A percentile compares a stretch with the other conserved stretches of the same genome.
Conservation (phyloP, 2,888 invertebrate genomes). For the Archaeoteleia sp. region DNA sequence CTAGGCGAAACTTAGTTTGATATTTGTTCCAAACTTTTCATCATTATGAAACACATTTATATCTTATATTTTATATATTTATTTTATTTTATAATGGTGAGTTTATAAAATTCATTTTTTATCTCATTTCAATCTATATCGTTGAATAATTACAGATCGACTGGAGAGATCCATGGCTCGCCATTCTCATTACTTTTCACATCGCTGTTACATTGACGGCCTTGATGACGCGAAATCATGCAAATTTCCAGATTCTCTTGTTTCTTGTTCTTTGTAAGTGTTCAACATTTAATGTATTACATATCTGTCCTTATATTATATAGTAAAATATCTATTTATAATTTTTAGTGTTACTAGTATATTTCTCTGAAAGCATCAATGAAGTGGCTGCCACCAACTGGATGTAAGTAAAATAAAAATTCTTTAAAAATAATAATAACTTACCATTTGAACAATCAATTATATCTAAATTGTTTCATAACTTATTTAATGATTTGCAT, state of each 20-base stretch:
- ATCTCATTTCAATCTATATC: too few relatives aligned
- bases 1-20: too few relatives aligned
- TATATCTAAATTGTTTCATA: conserved; percentile 16
- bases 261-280: conserved; percentile 88
- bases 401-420: conserved; percentile 78
- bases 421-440: conserved; percentile 15
- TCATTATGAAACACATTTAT: too few relatives aligned
- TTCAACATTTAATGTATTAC: background rate
- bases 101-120: too few relatives aligned
- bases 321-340: conserved; percentile 22
- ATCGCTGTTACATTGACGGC: conserved; percentile 86
- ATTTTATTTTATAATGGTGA: too few relatives aligned
- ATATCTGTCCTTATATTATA: background rate
- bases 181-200: conserved; percentile 85
- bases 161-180: conserved; percentile 92
- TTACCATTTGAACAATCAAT: conserved; percentile 5
- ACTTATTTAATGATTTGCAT: conserved; percentile 11
- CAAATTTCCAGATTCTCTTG: conserved; percentile 89
- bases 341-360: conserved; percentile 87
- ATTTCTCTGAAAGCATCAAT: conserved; percentile 93
- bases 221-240: conserved; percentile 87
- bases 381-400: conserved; percentile 91
- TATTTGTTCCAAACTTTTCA: too few relatives aligned
- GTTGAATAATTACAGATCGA: conserved; percentile 83
- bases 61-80: too few relatives aligned